Evolutionary conservation across 2,797 vertebrate species (phyloP).

Genomic region (Gallirallus australis): DNA sequence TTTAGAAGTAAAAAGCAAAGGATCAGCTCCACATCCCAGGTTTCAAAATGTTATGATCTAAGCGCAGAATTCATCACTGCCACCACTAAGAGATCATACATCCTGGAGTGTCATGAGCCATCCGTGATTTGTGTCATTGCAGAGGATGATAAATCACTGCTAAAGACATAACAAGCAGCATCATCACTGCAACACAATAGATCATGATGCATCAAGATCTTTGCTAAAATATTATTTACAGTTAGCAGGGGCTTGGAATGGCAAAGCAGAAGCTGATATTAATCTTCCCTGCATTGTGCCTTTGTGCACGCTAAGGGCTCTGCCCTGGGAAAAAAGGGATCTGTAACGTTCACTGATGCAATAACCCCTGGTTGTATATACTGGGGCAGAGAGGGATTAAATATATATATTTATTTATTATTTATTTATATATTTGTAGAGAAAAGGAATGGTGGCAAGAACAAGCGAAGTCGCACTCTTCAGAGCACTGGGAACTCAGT

Average conservation of each 20-base stretch:
- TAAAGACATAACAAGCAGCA: constrained; percentile 77
- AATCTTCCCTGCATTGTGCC: constrained; percentile 65
- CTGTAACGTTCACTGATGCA: constrained; percentile 49
- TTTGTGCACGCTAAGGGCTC: constrained; percentile 25
- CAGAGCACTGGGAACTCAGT: constrained; percentile 29
- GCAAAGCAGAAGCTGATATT: constrained; percentile 74
- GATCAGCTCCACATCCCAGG: constrained; percentile 64
- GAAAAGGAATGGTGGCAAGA: neutral
- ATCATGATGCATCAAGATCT: constrained; percentile 78
- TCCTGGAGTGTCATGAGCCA: constrained; percentile 74
- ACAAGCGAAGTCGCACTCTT: constrained; percentile 46
- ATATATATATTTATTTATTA: constrained; percentile 12
- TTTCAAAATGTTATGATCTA: constrained; percentile 74
- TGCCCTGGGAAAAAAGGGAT: constrained; percentile 38
- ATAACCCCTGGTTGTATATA: constrained; percentile 60
- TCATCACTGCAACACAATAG: constrained; percentile 74
- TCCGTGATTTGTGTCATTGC: constrained; percentile 77
- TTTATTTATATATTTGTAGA: constrained; percentile 42
- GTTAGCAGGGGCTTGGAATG: constrained; percentile 71
- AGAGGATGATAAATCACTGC: constrained; percentile 79
- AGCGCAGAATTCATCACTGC: constrained; percentile 74
- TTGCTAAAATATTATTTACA: constrained; percentile 79
- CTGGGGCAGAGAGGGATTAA: constrained; percentile 60
- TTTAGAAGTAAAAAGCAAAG: constrained; percentile 67
- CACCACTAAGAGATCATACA: constrained; percentile 67